Conservation (phyloP, 2,888 invertebrate genomes). For the Helobdella robusta region DNA sequence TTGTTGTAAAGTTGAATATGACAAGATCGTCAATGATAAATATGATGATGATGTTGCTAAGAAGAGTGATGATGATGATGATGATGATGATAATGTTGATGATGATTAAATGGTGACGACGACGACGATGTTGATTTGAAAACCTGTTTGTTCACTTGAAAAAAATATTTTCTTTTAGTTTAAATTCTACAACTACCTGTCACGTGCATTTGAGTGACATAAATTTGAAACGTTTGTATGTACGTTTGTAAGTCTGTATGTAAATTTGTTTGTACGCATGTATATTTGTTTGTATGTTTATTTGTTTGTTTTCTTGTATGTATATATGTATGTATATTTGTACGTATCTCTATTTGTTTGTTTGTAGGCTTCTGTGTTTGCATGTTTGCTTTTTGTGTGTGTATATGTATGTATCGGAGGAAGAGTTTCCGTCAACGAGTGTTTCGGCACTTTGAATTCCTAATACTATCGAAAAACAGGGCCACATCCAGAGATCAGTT, state of each 20-base stretch:
- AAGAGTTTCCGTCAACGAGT: not conserved
- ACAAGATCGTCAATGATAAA: not conserved
- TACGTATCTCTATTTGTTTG: not conserved
- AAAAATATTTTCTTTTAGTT: too few relatives aligned
- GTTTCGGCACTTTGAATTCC: not conserved
- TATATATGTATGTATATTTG: not conserved
- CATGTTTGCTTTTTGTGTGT: conserved; percentile 15
- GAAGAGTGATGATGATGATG: not conserved
- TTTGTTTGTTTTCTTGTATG: too few relatives aligned
- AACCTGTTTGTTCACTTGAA: too few relatives aligned
- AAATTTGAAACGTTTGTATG: too few relatives aligned
- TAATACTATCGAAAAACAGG: too few relatives aligned
- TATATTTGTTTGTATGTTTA: too few relatives aligned
- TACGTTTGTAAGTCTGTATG: too few relatives aligned
- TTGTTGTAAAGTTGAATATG: not conserved
- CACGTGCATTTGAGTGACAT: too few relatives aligned
- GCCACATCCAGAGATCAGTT: too few relatives aligned
- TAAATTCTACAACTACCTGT: too few relatives aligned
- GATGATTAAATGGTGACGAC: conserved; percentile 8
- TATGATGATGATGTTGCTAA: not conserved
- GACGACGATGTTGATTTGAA: not conserved
- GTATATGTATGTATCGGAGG: not conserved
- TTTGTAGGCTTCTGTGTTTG: not conserved
- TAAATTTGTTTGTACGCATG: too few relatives aligned
- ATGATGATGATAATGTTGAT: conserved; percentile 2